Conservation (phyloP, 2,797 vertebrate genomes). For the Percopsis omiscomaycus region DNA sequence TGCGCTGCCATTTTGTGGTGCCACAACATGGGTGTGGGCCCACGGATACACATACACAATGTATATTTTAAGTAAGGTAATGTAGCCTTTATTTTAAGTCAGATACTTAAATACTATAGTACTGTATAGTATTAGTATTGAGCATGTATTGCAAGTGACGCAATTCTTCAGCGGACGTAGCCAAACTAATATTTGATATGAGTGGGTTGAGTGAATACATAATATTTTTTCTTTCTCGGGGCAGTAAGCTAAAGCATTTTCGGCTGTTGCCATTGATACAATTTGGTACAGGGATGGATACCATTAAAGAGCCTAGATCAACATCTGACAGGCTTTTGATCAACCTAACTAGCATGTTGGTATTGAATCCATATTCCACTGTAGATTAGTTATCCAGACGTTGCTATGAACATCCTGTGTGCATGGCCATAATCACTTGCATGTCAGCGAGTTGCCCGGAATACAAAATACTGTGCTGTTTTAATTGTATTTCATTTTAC, state of each 20-base stretch:
- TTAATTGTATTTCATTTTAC: background rate
- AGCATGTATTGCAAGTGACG: no score
- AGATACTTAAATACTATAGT: no score
- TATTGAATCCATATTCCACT: background rate
- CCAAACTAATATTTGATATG: no score
- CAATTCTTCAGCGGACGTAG: no score
- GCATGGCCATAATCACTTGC: background rate
- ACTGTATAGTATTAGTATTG: no score
- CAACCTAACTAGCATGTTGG: background rate
- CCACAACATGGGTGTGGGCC: constrained; percentile 43
- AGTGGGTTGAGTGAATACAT: no score
- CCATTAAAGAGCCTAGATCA: constrained; percentile 2
- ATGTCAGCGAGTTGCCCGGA: background rate
- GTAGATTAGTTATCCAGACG: background rate
- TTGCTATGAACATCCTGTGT: background rate
- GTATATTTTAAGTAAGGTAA: constrained; percentile 33
- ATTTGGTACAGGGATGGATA: background rate
- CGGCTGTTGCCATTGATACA: no score
- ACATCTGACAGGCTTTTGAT: constrained; percentile 4
- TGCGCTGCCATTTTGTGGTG: constrained; percentile 1
- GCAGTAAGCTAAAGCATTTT: no score
- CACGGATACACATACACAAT: background rate
- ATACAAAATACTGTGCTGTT: background rate
- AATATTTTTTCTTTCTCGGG: no score
- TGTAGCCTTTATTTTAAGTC: no score